Conservation (phyloP, 2,797 vertebrate genomes). For the Linurgus olivaceus region DNA sequence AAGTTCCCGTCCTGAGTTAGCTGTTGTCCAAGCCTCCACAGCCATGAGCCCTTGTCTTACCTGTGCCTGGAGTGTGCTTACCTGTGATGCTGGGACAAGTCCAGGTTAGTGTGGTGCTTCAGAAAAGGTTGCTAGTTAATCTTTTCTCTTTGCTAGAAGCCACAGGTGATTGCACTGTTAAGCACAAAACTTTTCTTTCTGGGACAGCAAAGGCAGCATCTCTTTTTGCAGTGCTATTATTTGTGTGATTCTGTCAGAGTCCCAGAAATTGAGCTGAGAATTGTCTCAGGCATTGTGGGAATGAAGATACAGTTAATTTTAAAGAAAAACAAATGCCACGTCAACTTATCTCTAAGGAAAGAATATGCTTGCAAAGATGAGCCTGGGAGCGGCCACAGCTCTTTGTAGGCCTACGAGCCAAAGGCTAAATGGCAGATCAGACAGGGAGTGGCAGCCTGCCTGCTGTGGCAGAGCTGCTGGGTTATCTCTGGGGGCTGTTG, state of each 20-base stretch:
- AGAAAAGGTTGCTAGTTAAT: background rate
- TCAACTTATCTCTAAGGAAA: background rate
- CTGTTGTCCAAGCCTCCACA: fast-evolving
- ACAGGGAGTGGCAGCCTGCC: background rate
- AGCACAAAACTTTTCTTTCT: background rate
- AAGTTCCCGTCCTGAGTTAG: background rate
- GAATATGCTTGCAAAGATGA: background rate
- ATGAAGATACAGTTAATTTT: background rate
- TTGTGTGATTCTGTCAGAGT: background rate
- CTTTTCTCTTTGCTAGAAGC: background rate
- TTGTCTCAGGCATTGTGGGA: background rate
- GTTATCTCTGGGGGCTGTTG: slow-evolving; percentile 36
- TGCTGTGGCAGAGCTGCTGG: background rate
- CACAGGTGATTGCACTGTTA: background rate
- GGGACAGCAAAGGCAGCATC: background rate
- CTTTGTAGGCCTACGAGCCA: background rate
- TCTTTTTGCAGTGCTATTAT: background rate
- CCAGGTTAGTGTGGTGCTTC: background rate
- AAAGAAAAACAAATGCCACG: background rate
- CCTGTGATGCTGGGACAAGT: background rate
- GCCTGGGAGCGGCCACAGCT: background rate
- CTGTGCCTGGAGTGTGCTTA: background rate
- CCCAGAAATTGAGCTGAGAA: background rate
- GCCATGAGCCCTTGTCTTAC: background rate
- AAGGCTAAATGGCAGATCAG: background rate